Evolutionary conservation across 2,888 invertebrate species (phyloP), one percentile per base, ranked within the genome.

Genomic region (Sarcophaga rosellei): DNA sequence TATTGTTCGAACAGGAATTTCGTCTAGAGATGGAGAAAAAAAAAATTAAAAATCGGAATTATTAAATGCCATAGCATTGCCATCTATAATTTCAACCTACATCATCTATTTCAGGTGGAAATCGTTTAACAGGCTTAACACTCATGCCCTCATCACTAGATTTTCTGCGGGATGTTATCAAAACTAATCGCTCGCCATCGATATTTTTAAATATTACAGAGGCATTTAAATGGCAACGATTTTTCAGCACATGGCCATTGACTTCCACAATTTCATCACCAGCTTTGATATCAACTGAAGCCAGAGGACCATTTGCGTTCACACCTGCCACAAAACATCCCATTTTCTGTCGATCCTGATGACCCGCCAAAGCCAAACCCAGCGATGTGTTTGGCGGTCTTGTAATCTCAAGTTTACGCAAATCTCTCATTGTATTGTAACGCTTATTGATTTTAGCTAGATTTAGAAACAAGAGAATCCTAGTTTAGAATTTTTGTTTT

Each of bases 201-300:
- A 99, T 94, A 73, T 97, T 96, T 94, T 99, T 99, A 93, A 99
- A 99, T 92, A 98, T 96, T 35, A 97, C 97, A 0, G 99, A 98
- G 23, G 99, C 99, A 93, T 99, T 99, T 88, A 99, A 95, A 93
- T 99, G 99, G 93, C 98, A 98, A 91, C 99, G 95, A 84, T 98
- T 98, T 93, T 98, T 97, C 72, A 99, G 94, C 20, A 99, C 98
- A 85, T 97, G 96, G 12, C 99, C 99, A 93, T 99, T 99, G 89
- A 98, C 98, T 96, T 99, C 98, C 59, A 99, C 94, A 88, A 99
- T 96, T 93, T 99, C 99, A 92, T 99, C 99, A 1, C 99, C 99
- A 21, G 98, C 96, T 92, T 96, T 95, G 57, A 99, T 95, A 10
- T 96, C 95, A 8, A 95, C 94, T 89, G 95, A 95, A 87, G 94